Percentiles rank a stretch among this genome's conserved stretches.
phyloP scores from a whole-genome alignment of 1,140 invertebrate species.

The Berghia stephanieae region DNA sequence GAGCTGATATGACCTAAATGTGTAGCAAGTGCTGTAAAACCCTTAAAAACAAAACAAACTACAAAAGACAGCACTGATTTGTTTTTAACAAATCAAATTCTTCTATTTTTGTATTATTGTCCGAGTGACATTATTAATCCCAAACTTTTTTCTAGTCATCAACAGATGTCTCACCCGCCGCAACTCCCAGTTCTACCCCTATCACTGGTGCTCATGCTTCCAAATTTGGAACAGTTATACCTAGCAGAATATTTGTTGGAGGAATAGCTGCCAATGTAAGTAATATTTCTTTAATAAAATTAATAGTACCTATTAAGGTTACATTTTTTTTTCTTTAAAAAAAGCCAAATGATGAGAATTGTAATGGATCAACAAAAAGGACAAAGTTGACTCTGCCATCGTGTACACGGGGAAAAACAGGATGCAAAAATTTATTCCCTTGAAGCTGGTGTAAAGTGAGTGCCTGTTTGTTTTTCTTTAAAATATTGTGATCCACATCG shows the following conservation, averaged over 20 bases:
- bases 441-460: background rate
- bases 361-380: background rate
- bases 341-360: background rate
- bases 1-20: too few relatives aligned
- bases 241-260: constrained; percentile 93
- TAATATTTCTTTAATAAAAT: background rate
- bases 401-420: background rate
- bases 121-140: too few relatives aligned
- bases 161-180: constrained; percentile 58
- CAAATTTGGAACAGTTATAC: constrained; percentile 76
- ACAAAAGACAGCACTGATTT: too few relatives aligned
- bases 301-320: background rate
- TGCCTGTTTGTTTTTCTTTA: too few relatives aligned
- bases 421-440: background rate
- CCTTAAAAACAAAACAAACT: too few relatives aligned
- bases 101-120: too few relatives aligned
- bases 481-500: too few relatives aligned
- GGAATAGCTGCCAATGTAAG: constrained; percentile 81
- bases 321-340: background rate
- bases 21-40: too few relatives aligned
- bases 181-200: constrained; percentile 59
- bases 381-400: background rate
- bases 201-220: constrained; percentile 65
- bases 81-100: too few relatives aligned
- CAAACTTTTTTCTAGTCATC: constrained; percentile 57